phyloP scores from a whole-genome alignment of 2,888 invertebrate species.

The Netelia virgata region DNA sequence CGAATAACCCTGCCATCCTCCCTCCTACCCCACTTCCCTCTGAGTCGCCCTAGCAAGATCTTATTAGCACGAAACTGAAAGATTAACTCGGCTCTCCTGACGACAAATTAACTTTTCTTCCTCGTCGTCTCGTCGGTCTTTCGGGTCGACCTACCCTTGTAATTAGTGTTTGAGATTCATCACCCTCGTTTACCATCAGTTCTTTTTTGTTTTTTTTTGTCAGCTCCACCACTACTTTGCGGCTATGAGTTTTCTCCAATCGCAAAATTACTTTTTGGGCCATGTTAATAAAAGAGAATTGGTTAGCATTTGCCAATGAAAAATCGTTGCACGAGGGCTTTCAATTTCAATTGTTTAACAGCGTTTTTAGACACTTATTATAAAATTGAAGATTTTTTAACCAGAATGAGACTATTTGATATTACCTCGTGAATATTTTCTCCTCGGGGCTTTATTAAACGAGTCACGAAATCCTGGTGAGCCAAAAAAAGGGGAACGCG shows the following conservation, averaged over 20 bases:
- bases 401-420: background rate
- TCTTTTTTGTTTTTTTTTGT: background rate
- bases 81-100: slow-evolving; percentile 52
- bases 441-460: slow-evolving; percentile 33
- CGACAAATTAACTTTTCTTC: slow-evolving; percentile 58
- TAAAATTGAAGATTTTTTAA: background rate
- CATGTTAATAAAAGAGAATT: no score
- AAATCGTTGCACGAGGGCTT: no score
- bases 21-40: background rate
- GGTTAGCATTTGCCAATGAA: no score
- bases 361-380: background rate
- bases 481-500: slow-evolving; percentile 22
- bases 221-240: background rate
- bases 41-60: slow-evolving; percentile 29
- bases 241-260: slow-evolving; percentile 4
- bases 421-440: background rate
- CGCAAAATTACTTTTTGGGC: background rate
- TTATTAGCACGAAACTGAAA: slow-evolving; percentile 57
- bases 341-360: no score
- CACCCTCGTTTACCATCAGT: slow-evolving; percentile 43
- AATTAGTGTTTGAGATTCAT: slow-evolving; percentile 59
- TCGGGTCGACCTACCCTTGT: slow-evolving; percentile 34
- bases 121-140: slow-evolving; percentile 41
- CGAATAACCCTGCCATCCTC: slow-evolving; percentile 24
- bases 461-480: slow-evolving; percentile 52